phyloP scores from a whole-genome alignment of 1,140 invertebrate species.

The Globodera rostochiensis region DNA sequence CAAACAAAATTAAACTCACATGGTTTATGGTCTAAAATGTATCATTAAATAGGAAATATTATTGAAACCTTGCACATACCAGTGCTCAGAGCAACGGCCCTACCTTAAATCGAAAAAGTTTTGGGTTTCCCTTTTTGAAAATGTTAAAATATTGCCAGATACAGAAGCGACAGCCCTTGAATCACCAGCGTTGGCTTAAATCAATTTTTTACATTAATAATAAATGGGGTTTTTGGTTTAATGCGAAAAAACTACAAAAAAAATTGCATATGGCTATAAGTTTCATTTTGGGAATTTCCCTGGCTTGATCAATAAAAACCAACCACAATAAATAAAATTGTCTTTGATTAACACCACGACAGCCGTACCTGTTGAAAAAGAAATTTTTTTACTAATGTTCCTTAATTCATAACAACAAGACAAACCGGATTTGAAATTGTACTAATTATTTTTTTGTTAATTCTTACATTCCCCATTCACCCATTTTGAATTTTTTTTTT shows the following conservation, averaged over 20 bases:
- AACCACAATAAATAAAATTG: conserved; percentile 60
- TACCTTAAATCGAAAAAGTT: conserved; percentile 42
- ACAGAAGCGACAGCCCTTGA: conserved; percentile 81
- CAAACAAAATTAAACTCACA: conserved; percentile 16
- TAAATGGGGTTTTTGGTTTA: too few relatives aligned
- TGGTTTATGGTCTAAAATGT: conserved; percentile 71
- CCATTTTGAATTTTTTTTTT: background rate
- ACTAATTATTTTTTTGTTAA: too few relatives aligned
- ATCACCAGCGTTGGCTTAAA: conserved; percentile 85
- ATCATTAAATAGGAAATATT: background rate
- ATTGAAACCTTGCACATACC: conserved; percentile 64
- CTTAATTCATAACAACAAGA: background rate
- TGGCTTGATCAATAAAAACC: background rate
- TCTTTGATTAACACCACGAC: conserved; percentile 78
- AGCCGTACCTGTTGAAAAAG: conserved; percentile 73
- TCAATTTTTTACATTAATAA: background rate
- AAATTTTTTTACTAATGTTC: background rate
- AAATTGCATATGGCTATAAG: too few relatives aligned
- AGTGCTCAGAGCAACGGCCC: conserved; percentile 74
- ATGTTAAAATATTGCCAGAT: background rate
- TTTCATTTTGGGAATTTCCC: too few relatives aligned
- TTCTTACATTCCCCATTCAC: background rate
- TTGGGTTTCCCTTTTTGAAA: background rate
- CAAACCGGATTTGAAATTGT: too few relatives aligned
- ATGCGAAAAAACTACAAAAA: too few relatives aligned